phyloP scores from a whole-genome alignment of 1,140 invertebrate genomes.

The Drosophila saltans region DNA sequence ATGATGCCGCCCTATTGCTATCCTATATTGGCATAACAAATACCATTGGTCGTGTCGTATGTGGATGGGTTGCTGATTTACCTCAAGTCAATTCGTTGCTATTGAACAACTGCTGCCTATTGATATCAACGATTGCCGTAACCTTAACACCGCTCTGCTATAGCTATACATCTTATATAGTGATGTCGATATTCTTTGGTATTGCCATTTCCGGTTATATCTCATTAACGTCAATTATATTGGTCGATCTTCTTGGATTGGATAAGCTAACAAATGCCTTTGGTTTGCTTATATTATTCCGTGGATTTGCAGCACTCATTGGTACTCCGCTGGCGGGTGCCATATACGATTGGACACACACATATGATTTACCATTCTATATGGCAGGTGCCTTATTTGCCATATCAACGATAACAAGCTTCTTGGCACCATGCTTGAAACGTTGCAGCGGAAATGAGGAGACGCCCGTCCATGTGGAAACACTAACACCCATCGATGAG shows the following conservation, averaged over 20 bases:
- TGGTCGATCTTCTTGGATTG: constrained; percentile 97
- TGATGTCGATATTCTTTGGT: constrained; percentile 96
- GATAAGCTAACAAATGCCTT: constrained; percentile 98
- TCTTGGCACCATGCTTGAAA: constrained; percentile 91
- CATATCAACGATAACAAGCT: constrained; percentile 92
- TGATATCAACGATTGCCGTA: constrained; percentile 94
- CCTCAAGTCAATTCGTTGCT: constrained; percentile 94
- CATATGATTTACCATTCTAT: constrained; percentile 95
- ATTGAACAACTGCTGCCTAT: constrained; percentile 96
- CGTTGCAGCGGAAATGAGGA: constrained; percentile 84
- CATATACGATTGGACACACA: constrained; percentile 93
- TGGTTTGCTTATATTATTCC: constrained; percentile 96
- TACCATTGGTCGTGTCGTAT: constrained; percentile 93
- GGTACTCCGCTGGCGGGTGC: constrained; percentile 92
- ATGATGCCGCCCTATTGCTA: constrained; percentile 92
- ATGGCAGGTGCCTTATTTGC: constrained; percentile 95
- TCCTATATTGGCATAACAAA: constrained; percentile 98
- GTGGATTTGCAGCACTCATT: constrained; percentile 95
- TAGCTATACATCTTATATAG: constrained; percentile 90
- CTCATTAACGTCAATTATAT: constrained; percentile 98
- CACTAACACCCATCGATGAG: constrained; percentile 91
- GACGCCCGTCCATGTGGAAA: constrained; percentile 87
- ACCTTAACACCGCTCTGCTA: constrained; percentile 92
- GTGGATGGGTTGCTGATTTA: constrained; percentile 93
- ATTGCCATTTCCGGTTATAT: constrained; percentile 98